A percentile compares a stretch with the other conserved stretches of the same genome.
Evolutionary conservation across 1,140 invertebrate genomes (phyloP).

Genomic region (Geopemphigus sp.): DNA sequence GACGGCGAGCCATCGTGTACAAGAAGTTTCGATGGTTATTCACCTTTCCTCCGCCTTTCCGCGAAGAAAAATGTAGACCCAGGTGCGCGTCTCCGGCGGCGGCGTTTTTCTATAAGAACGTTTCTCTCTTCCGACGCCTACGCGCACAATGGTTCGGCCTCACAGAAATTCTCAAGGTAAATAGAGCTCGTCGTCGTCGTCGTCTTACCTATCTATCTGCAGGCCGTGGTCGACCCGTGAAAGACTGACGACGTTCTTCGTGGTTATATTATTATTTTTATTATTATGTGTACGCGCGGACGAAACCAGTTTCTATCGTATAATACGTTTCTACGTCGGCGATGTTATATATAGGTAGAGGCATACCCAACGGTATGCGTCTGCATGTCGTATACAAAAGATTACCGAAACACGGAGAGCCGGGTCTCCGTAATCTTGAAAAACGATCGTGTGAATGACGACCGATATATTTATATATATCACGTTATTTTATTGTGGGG

Average conservation of each 20-base stretch:
- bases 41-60: slow-evolving; percentile 33
- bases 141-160: slow-evolving; percentile 28
- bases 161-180: slow-evolving; percentile 39
- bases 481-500: neutral
- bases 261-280: neutral
- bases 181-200: slow-evolving; percentile 9
- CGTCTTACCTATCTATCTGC: slow-evolving; percentile 19
- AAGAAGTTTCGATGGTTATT: slow-evolving; percentile 23
- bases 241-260: neutral
- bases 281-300: neutral
- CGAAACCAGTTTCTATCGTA: neutral
- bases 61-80: neutral
- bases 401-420: slow-evolving; percentile 36
- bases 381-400: slow-evolving; percentile 1
- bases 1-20: slow-evolving; percentile 1
- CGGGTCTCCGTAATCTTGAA: slow-evolving; percentile 10
- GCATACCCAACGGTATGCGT: no score
- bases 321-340: neutral
- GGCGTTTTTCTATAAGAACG: neutral
- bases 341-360: neutral
- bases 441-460: slow-evolving; percentile 23
- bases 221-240: neutral
- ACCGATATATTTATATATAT: neutral
- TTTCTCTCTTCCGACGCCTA: slow-evolving; percentile 41
- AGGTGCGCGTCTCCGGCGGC: slow-evolving; percentile 9